phyloP scores from a whole-genome alignment of 2,113 vertebrate genomes.

The Panthera leo region DNA sequence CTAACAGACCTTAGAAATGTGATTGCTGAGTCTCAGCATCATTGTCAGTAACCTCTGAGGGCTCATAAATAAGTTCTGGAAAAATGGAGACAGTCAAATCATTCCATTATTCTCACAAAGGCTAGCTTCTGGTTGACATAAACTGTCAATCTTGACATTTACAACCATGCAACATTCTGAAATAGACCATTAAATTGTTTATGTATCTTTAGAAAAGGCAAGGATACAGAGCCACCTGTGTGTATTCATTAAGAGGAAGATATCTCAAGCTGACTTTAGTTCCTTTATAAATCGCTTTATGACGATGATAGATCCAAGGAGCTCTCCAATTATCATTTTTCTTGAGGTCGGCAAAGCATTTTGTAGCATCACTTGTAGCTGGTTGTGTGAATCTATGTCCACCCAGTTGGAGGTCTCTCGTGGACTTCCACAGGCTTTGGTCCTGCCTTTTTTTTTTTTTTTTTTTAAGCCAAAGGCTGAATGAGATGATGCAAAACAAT shows the following conservation, averaged over 20 bases:
- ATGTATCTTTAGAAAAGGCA: neutral
- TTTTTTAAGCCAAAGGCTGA: neutral
- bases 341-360: neutral
- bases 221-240: neutral
- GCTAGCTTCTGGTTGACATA: neutral
- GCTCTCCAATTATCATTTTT: neutral
- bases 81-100: neutral
- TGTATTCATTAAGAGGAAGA: neutral
- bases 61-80: neutral
- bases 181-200: neutral
- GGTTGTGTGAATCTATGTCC: neutral
- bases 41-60: neutral
- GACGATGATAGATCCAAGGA: neutral
- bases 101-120: neutral
- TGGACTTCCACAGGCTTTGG: neutral
- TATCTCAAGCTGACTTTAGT: neutral
- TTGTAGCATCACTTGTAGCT: neutral
- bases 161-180: neutral
- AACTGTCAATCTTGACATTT: neutral
- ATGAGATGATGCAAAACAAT: conserved; percentile 2
- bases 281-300: neutral
- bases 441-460: neutral
- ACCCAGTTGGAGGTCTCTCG: neutral
- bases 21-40: neutral
- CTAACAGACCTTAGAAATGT: neutral